A percentile compares a stretch with the other conserved stretches of the same genome.
These are phyloP conservation scores for Erannis defoliaria DNA, from an alignment of 2,888 invertebrate genomes.

Conservation along the genomic window DNA sequence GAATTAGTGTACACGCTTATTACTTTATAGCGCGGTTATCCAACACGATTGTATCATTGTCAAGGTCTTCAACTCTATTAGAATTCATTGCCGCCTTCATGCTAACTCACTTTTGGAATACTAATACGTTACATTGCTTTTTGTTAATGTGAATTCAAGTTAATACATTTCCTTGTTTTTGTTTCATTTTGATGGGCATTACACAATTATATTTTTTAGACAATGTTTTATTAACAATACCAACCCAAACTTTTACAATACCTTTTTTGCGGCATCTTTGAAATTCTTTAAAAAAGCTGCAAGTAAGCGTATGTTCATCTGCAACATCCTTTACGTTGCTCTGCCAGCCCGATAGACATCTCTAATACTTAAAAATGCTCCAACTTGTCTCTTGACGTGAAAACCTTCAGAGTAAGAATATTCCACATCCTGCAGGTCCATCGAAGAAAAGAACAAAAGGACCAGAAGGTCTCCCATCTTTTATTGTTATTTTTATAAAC, in stretches of 20 bases:
- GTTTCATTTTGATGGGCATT: slow-evolving; percentile 35
- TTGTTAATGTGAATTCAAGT: slow-evolving; percentile 58
- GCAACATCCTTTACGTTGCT: too few species aligned
- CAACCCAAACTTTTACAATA: too few species aligned
- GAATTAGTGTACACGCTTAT: slow-evolving; percentile 37
- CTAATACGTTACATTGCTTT: slow-evolving; percentile 68
- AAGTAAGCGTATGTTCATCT: too few species aligned
- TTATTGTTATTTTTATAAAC: neutral
- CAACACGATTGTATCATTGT: slow-evolving; percentile 75
- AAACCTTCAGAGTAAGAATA: too few species aligned
- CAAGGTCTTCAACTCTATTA: slow-evolving; percentile 79
- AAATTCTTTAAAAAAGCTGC: too few species aligned
- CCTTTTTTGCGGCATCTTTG: too few species aligned
- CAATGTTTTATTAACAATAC: slow-evolving; percentile 14
- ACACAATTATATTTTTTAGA: slow-evolving; percentile 26
- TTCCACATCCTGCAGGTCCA: too few species aligned
- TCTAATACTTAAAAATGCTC: too few species aligned
- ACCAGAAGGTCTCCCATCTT: too few species aligned
- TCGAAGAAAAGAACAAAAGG: too few species aligned
- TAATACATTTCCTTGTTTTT: slow-evolving; percentile 55
- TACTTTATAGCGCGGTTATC: slow-evolving; percentile 67
- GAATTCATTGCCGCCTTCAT: slow-evolving; percentile 78
- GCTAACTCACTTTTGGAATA: slow-evolving; percentile 73
- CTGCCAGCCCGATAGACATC: too few species aligned
- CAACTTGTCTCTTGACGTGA: too few species aligned